Base-by-base conservation (phyloP, 2,797 vertebrate genomes). In the Caiman crocodilus region DNA sequence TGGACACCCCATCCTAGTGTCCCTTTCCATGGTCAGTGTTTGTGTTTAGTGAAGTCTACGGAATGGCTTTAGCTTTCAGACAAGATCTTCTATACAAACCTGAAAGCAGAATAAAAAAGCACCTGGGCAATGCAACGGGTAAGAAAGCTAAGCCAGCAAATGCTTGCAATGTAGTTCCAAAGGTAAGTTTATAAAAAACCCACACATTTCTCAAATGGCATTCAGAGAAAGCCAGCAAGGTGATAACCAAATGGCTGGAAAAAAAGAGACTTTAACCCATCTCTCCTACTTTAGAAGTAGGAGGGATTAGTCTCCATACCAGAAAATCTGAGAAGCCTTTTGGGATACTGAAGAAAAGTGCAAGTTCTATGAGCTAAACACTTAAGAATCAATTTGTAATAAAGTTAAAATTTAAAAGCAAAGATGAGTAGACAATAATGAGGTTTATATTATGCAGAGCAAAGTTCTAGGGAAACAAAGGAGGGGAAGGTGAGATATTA, bases 11-110 rank as follows among this genome's bases (percentile, higher is more conserved):
- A 50, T 50, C 42, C 42, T 50, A 50, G 42, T 50, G 42, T 50
- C 42, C 42, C 42, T 50, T 50, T 50, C 42, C 3, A 82, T 32
- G 58, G 59, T 57, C 80, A 71, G 67, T 50, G 23, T 25, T 25
- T 73, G 14, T 71, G 35, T 50, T 50, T 10, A 50, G 1, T 7
- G 32, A 32, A 4, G 7, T 17, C 50, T 28, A 82, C 28, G 61
- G 90, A 92, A 82, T 57, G 65, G 82, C 60, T 67, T 86, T 80
- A 42, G 57, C 63, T 87, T 89, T 57, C 76, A n/a, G 30, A 59
- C 21, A 77, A 26, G 82, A 35, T 17, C 20, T n/a, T 61, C 35
- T 0, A 0, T 11, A 0, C 0, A 71, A 73, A 26, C 50, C 82
- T 0, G 5, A 76, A 79, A 78, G 61, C 61, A 18, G 25, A 11